A percentile compares a stretch with the other conserved stretches of the same genome.
phyloP scores from a whole-genome alignment of 2,888 invertebrate species.

The Cephonodes hylas region DNA sequence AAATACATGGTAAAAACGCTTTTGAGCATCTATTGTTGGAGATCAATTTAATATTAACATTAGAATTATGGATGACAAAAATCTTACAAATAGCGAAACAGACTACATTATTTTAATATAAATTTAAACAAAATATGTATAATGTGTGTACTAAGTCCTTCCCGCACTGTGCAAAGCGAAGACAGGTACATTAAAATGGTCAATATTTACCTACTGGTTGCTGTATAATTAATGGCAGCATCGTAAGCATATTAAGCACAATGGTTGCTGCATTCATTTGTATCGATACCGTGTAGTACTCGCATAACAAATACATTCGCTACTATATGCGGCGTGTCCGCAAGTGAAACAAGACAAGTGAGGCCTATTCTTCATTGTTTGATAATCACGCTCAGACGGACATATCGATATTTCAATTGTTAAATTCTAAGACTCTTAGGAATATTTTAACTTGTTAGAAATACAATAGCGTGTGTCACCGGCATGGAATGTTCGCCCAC shows the following conservation, averaged over 20 bases:
- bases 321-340: not conserved
- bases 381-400: slow-evolving; percentile 37
- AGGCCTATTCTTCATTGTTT: slow-evolving; percentile 35
- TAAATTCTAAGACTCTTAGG: slow-evolving; percentile 46
- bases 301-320: slow-evolving; percentile 7
- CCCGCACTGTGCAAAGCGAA: not conserved
- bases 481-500: slow-evolving; percentile 51
- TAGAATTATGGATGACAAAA: too few relatives aligned
- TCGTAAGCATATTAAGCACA: slow-evolving; percentile 6
- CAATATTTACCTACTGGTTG: not conserved
- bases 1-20: too few relatives aligned
- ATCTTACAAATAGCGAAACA: too few relatives aligned
- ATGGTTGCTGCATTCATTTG: slow-evolving; percentile 4
- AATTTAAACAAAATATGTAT: too few relatives aligned
- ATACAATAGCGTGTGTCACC: slow-evolving; percentile 59
- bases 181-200: not conserved
- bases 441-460: slow-evolving; percentile 51
- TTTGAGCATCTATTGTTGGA: too few relatives aligned
- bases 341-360: slow-evolving; percentile 2
- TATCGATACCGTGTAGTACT: slow-evolving; percentile 1
- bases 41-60: too few relatives aligned
- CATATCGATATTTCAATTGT: slow-evolving; percentile 48
- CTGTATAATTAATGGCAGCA: slow-evolving; percentile 4
- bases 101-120: too few relatives aligned
- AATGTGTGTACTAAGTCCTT: not conserved